Evolutionary conservation across 2,888 invertebrate species (phyloP), one percentile per base, ranked within the genome.

Genomic region (Gerosis bhagava): DNA sequence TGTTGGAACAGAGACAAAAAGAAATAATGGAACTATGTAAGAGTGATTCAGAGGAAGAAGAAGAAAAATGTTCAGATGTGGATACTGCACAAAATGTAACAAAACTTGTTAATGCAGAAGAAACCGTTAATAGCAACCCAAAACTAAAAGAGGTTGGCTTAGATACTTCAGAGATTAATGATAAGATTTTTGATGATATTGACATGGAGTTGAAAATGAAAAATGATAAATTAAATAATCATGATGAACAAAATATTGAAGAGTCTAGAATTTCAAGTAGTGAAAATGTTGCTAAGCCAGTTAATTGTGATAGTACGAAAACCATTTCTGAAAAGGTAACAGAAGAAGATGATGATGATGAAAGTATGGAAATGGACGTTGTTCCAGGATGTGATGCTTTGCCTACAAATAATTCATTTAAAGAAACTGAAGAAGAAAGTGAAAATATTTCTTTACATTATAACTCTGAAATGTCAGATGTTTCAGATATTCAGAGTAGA

Each of bases 11-110:
- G 63, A 91, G 94, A 41, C 93, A 94, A 62, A 93, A 93, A 69
- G 93, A 94, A 77, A 92, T 94, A 40, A 91, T 93, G 61, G 90
- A 92, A 61, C 92, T 96, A 65, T 96, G 94, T 61, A 94, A 94
- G 78, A 94, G 94, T 57, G 94, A 94, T 50, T 90, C 91, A 50
- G 92, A 92, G 55, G 92, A 92, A 53, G 89, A 90, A 8, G 62
- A 55, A 13, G 49, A 42, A 39, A 16, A 28, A 1, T 29, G 10
- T 28, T 12, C 24, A 28, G 49, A 43, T 29, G 49, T 53, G 8
- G 17, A 19, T 35, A 36, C 37, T 25, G 10, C 12, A 19, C 29
- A 28, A 19, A 50, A 40, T n/a, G n/a, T n/a, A n/a, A n/a, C n/a
- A 21, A 32, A 53, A 39, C 8, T 21, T 7, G 28, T 19, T 36